phyloP scores from a whole-genome alignment of 37 sponge, comb jelly and placozoan genomes.

The Haliclona indistincta region DNA sequence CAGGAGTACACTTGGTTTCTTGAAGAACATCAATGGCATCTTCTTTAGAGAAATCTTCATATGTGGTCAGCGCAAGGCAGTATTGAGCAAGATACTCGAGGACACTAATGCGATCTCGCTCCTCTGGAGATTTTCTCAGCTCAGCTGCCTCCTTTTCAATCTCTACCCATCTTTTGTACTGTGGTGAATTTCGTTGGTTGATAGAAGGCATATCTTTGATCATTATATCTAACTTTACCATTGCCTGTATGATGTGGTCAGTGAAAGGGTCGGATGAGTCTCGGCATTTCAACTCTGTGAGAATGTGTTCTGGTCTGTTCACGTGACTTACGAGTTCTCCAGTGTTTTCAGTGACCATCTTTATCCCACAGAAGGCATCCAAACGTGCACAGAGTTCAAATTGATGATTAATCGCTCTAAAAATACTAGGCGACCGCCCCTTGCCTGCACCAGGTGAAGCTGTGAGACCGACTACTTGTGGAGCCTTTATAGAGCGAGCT shows the following conservation, averaged over 20 bases:
- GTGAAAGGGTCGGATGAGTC: slow-evolving; percentile 24
- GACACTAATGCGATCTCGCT: slow-evolving; percentile 23
- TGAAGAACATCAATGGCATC: slow-evolving; percentile 52
- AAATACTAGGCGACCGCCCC: background rate
- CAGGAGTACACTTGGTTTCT: too few relatives aligned
- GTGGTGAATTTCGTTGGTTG: background rate
- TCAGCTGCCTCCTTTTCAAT: slow-evolving; percentile 15
- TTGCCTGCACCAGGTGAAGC: slow-evolving; percentile 81
- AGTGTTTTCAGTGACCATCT: slow-evolving; percentile 14
- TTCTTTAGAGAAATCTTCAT: slow-evolving; percentile 35
- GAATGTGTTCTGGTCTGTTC: slow-evolving; percentile 6
- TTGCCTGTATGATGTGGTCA: background rate
- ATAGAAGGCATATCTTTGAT: background rate
- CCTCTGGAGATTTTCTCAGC: background rate
- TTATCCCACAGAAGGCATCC: slow-evolving; percentile 63
- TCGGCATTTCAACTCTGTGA: slow-evolving; percentile 8
- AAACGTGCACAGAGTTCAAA: slow-evolving; percentile 54
- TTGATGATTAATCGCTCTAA: slow-evolving; percentile 35
- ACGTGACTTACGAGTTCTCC: slow-evolving; percentile 24
- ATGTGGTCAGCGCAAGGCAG: slow-evolving; percentile 25
- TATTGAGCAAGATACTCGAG: slow-evolving; percentile 20
- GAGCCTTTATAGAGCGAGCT: background rate
- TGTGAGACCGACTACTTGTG: slow-evolving; percentile 69
- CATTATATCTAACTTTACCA: slow-evolving; percentile 13
- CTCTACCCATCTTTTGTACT: slow-evolving; percentile 32